Evolutionary conservation across 2,888 invertebrate species (phyloP).

Genomic region (Syrista parreyssii): DNA sequence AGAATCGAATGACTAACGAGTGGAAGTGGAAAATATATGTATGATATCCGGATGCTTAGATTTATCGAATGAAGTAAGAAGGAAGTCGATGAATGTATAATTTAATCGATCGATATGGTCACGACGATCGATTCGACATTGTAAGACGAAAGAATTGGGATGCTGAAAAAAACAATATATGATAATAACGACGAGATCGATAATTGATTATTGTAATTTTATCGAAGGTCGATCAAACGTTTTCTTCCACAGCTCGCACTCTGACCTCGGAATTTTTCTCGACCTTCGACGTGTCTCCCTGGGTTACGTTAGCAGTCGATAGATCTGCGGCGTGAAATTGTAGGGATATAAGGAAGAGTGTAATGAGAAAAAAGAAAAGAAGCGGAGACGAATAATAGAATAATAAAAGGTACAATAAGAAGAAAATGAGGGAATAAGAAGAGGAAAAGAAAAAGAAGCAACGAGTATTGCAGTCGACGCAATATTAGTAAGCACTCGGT

Average conservation of each 20-base stretch:
- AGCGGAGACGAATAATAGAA: neutral
- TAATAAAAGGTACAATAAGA: neutral
- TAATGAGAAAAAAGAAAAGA: neutral
- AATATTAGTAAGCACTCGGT: constrained; percentile 15
- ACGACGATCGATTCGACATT: too few relatives aligned
- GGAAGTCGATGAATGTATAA: neutral
- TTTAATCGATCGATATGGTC: neutral
- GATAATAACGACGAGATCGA: neutral
- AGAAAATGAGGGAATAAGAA: neutral
- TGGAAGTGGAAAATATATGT: neutral
- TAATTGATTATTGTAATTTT: neutral
- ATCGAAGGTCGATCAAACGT: neutral
- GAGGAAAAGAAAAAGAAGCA: neutral
- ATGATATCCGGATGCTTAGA: neutral
- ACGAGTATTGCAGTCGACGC: neutral
- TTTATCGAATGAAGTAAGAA: neutral
- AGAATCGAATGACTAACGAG: neutral
- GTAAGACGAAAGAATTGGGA: neutral
- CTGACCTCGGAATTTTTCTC: neutral
- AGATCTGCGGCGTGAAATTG: neutral
- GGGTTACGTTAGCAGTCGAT: neutral
- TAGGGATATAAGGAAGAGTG: neutral
- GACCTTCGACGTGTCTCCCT: neutral
- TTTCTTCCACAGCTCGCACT: neutral
- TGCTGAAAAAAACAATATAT: neutral